Evolutionary conservation across 2,888 invertebrate species (phyloP).

Genomic region (Plebejus anna): DNA sequence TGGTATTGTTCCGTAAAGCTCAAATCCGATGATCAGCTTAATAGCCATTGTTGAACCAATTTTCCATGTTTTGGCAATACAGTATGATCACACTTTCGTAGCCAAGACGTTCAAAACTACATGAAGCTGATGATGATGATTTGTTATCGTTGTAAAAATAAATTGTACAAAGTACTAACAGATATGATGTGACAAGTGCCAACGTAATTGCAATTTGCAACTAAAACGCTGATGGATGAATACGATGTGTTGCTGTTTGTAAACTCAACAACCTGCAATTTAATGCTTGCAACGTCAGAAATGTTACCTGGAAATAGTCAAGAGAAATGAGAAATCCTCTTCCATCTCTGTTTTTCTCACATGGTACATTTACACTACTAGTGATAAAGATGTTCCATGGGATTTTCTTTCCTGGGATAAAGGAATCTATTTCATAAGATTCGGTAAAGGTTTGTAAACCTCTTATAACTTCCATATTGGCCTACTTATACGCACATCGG

Average conservation of each 20-base stretch:
- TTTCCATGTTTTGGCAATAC: neutral
- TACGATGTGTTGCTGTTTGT: slow-evolving; percentile 20
- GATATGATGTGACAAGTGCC: slow-evolving; percentile 20
- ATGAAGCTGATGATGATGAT: slow-evolving; percentile 5
- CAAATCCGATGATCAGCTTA: neutral
- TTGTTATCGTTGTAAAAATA: slow-evolving; percentile 17
- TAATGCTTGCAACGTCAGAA: neutral
- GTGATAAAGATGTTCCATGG: neutral
- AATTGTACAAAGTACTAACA: slow-evolving; percentile 5
- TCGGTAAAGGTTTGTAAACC: neutral
- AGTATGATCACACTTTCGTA: neutral
- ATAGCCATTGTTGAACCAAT: neutral
- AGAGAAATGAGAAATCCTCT: no score
- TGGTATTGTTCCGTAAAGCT: neutral
- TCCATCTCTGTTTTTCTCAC: no score
- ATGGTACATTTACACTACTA: no score
- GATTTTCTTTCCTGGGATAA: no score
- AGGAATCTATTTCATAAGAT: no score
- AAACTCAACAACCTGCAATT: neutral
- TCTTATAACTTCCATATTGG: neutral
- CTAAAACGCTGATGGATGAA: neutral
- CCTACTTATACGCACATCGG: neutral
- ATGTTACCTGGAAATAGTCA: no score
- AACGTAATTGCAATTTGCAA: slow-evolving; percentile 15
- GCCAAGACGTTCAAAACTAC: neutral